Evolutionary conservation across 2,797 vertebrate species (phyloP).

Genomic region (Gouania willdenowi): DNA sequence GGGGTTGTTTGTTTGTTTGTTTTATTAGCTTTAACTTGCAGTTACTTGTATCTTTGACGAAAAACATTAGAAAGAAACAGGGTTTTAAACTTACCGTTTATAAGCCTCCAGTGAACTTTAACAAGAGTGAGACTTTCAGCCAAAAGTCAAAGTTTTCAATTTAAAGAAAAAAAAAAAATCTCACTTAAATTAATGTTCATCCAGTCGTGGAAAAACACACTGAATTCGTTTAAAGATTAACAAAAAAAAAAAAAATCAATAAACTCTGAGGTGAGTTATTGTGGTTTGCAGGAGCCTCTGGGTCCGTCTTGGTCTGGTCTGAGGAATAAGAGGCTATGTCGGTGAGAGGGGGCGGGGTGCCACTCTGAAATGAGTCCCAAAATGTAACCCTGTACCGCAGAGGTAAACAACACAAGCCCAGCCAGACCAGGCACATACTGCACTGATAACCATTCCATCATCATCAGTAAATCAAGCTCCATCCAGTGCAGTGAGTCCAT

Average conservation of each 20-base stretch:
- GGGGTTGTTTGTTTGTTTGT: no score
- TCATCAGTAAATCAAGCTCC: constrained; percentile 9
- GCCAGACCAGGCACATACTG: no score
- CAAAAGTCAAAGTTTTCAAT: constrained; percentile 17
- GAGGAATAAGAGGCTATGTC: constrained; percentile 25
- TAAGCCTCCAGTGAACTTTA: constrained; percentile 6
- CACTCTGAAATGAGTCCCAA: constrained; percentile 35
- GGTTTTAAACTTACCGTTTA: constrained; percentile 34
- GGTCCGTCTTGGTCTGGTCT: constrained; percentile 23
- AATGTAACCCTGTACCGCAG: constrained; percentile 10
- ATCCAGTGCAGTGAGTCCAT: not conserved
- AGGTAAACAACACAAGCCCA: constrained; percentile 22
- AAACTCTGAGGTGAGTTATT: no score
- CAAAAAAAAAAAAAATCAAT: not conserved
- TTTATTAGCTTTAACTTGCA: no score
- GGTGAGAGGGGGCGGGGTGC: constrained; percentile 2
- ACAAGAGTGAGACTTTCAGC: not conserved
- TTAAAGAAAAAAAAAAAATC: not conserved
- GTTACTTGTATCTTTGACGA: no score
- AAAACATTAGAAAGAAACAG: no score
- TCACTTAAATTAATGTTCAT: no score
- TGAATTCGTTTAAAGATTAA: no score
- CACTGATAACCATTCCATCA: not conserved
- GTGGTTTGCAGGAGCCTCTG: no score
- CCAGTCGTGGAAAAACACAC: no score